These are phyloP conservation scores for Acipenser transmontanus DNA, from an alignment of 2,797 vertebrate genomes.

Conservation along the genomic window DNA sequence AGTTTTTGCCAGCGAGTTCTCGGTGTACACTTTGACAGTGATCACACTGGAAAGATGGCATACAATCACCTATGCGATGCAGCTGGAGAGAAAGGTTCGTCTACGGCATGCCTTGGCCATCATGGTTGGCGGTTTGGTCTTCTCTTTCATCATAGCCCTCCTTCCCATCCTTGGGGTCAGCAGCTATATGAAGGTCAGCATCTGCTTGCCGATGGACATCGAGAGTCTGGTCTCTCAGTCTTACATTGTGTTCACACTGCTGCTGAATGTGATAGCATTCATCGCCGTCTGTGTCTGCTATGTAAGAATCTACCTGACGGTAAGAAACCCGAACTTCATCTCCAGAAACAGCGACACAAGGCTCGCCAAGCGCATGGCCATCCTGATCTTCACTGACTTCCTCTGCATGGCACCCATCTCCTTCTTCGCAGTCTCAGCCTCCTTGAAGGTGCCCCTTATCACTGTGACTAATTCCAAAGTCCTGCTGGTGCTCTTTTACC, in stretches of 20 bases:
- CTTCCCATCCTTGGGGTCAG: conserved; percentile 83
- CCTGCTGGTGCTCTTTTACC: conserved; percentile 90
- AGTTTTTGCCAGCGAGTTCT: conserved; percentile 90
- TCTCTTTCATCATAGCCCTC: conserved; percentile 69
- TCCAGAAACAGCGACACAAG: conserved; percentile 77
- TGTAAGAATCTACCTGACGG: conserved; percentile 81
- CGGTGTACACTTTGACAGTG: conserved; percentile 82
- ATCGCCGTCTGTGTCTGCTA: conserved; percentile 82
- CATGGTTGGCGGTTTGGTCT: conserved; percentile 83
- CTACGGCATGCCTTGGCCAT: conserved; percentile 70
- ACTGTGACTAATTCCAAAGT: conserved; percentile 89
- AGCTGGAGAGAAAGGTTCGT: conserved; percentile 75
- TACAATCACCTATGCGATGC: conserved; percentile 90
- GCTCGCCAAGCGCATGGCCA: conserved; percentile 89
- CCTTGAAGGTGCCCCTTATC: conserved; percentile 87
- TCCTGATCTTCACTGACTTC: conserved; percentile 94
- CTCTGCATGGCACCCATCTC: conserved; percentile 95
- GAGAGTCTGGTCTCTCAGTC: conserved; percentile 68
- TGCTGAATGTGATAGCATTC: conserved; percentile 86
- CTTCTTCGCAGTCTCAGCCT: conserved; percentile 89
- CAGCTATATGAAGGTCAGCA: conserved; percentile 93
- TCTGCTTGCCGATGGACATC: conserved; percentile 97
- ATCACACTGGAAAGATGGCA: conserved; percentile 95
- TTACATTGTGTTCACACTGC: conserved; percentile 76
- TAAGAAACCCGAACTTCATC: conserved; percentile 72